phyloP scores from a whole-genome alignment of 1,140 invertebrate genomes.

The Lethrus apterus region DNA sequence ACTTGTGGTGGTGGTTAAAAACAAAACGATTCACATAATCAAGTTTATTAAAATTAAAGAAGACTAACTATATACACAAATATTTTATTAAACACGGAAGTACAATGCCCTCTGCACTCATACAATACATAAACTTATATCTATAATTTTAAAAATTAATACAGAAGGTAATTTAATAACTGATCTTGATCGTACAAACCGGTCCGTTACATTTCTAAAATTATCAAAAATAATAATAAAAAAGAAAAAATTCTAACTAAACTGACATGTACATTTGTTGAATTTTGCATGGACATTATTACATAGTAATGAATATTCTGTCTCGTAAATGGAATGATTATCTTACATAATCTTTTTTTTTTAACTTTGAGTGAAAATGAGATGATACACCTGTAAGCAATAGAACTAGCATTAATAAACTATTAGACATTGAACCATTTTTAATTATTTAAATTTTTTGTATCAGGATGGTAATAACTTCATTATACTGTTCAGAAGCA shows the following conservation, averaged over 20 bases:
- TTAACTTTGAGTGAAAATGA: conserved; percentile 9
- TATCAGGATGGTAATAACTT: conserved; percentile 5
- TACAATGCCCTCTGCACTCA: conserved; percentile 13
- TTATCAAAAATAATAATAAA: conserved; percentile 14
- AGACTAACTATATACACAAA: conserved; percentile 12
- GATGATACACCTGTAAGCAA: conserved; percentile 12
- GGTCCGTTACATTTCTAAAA: conserved; percentile 10
- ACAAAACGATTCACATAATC: too few species aligned
- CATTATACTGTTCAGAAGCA: conserved; percentile 11
- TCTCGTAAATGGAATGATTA: conserved; percentile 12
- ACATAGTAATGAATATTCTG: conserved; percentile 11
- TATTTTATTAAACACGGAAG: conserved; percentile 14
- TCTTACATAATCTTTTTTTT: conserved; percentile 7
- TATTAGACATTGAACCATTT: too few species aligned
- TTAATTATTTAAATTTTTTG: too few species aligned
- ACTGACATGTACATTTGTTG: conserved; percentile 1
- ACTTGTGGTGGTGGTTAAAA: too few species aligned
- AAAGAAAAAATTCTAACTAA: conserved; percentile 7
- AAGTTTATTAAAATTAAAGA: too few species aligned
- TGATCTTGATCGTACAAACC: conserved; percentile 9
- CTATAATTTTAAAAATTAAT: conserved; percentile 10
- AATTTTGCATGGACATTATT: conserved; percentile 6
- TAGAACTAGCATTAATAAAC: too few species aligned
- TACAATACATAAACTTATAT: conserved; percentile 14
- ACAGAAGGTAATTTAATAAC: conserved; percentile 10